Base-by-base conservation (phyloP, 1,140 invertebrate species). In the Pteromalus puparum region DNA sequence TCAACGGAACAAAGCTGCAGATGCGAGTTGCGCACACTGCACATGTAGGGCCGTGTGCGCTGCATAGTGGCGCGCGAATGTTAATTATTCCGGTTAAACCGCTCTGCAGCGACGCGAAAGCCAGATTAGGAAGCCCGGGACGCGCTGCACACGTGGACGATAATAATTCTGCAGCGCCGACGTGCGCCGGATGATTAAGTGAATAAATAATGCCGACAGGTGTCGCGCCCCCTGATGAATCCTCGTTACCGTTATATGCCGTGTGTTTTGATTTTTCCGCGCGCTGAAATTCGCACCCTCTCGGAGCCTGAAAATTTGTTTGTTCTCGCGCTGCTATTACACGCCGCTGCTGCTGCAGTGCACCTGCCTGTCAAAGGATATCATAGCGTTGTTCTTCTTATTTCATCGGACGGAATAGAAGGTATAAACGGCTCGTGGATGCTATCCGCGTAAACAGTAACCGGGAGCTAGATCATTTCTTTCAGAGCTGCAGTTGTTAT, bases 71-170 rank as follows among this genome's bases (percentile, higher is more conserved):
- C 24, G 75, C 53, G 10, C 48, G 24, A 84, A 79, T 73, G 38
- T 84, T 84, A 78, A 83, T 84, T 78, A 73, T 79, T 84, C 75
- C 53, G 70, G 75, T 84, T 73, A 79, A 78, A 53, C 76, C 75
- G 76, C 65, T 79, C 6, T 53, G 24, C 75, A 77, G 46, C 30
- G 46, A 61, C 42, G 77, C 77, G 24, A 42, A 42, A n/a, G 46
- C 38, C 42, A 53, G 68, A 81, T 81, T 81, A 81, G 67, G 68
- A 72, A 73, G 28, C 38, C 4, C 38, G 38, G 38, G 38, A 9
- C 2, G 42, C n/a, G 2, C 13, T 80, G 10, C 68, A 48, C 48
- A 26, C 18, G 65, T 65, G 38, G 12, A 67, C 38, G 26, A 46
- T 83, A 77, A 83, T 72, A 79, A 83, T 70, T 72, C 78, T n/a